Percentiles rank a stretch among this genome's conserved stretches.
Evolutionary conservation across 2,888 invertebrate genomes (phyloP).

Genomic region (Tineola bisselliella): DNA sequence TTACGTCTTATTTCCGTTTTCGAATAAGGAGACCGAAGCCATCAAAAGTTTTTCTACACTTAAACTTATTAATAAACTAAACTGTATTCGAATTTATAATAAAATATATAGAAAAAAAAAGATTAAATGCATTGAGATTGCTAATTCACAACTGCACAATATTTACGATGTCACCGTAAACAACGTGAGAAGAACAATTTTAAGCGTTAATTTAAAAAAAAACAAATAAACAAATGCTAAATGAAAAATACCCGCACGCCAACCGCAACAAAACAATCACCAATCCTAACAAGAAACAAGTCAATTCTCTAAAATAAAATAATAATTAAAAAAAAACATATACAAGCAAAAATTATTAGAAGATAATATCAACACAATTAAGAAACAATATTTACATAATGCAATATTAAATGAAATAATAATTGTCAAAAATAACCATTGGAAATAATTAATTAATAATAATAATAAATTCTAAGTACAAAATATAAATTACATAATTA

Average conservation of each 20-base stretch:
- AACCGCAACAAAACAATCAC: no score
- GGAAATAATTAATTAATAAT: background rate
- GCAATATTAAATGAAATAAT: no score
- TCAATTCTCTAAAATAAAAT: background rate
- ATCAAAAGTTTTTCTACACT: no score
- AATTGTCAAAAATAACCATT: background rate
- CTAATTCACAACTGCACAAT: background rate
- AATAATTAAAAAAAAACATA: background rate
- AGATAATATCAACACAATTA: background rate
- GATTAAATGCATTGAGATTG: background rate
- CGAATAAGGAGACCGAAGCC: no score
- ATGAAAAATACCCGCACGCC: no score
- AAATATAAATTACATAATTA: slow-evolving; percentile 9
- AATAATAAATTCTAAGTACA: slow-evolving; percentile 8
- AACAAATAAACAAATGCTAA: no score
- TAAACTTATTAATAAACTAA: no score
- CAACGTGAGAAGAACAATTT: no score
- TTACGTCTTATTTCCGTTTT: no score
- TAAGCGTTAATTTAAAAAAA: no score
- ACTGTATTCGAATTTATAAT: no score
- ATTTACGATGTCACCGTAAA: no score
- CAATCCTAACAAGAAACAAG: background rate
- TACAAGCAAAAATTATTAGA: background rate
- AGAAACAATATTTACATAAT: slow-evolving; percentile 6
- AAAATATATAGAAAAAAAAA: background rate